These are phyloP conservation scores for Allacma fusca DNA, from an alignment of 2,888 invertebrate genomes.

Conservation along the genomic window DNA sequence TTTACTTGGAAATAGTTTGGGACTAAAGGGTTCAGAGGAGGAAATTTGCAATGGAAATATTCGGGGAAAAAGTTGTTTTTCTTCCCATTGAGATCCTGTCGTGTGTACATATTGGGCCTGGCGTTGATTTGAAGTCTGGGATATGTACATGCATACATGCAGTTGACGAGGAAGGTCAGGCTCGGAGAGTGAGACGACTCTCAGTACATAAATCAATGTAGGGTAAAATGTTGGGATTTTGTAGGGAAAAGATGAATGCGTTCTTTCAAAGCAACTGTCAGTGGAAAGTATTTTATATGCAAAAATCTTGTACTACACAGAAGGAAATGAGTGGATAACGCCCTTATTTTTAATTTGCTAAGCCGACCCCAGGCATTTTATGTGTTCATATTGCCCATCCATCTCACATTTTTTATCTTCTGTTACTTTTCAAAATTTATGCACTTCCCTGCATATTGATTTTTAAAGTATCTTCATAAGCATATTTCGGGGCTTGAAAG, in stretches of 20 bases:
- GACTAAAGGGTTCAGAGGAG: no score
- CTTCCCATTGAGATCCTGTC: no score
- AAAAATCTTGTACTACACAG: conserved; percentile 48
- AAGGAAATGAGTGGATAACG: conserved; percentile 47
- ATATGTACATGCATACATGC: no score
- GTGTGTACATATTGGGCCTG: no score
- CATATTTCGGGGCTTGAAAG: no score
- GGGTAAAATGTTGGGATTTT: conserved; percentile 2
- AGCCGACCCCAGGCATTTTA: conserved; percentile 42
- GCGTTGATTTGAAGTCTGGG: no score
- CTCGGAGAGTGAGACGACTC: conserved; percentile 3
- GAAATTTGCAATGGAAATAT: no score
- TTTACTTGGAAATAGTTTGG: no score
- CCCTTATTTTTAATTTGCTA: conserved; percentile 49
- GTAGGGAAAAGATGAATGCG: conserved; percentile 32
- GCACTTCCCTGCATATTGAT: neutral
- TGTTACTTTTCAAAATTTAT: conserved; percentile 6
- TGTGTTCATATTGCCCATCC: conserved; percentile 41
- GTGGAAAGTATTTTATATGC: conserved; percentile 50
- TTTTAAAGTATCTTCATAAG: neutral
- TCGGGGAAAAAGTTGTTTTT: no score
- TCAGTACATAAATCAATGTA: conserved; percentile 17
- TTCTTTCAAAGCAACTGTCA: conserved; percentile 41
- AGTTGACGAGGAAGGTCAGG: conserved; percentile 19
- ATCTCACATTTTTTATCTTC: conserved; percentile 27